Conservation (phyloP, 2,113 vertebrate species). For the Dicrurus megarhynchus region DNA sequence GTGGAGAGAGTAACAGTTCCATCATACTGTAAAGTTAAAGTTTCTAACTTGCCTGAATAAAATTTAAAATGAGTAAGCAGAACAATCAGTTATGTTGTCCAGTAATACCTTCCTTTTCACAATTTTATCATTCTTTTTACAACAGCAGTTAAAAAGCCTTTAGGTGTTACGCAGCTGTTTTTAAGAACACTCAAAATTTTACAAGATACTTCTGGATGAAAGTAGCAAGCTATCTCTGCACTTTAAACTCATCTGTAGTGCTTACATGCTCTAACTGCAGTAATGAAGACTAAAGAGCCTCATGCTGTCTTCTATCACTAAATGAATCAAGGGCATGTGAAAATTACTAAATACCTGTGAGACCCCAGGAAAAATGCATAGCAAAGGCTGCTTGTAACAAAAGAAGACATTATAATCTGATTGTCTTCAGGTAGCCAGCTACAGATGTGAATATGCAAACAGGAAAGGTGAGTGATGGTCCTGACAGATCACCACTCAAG, state of each 20-base stretch:
- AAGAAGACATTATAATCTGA: not conserved
- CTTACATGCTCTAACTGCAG: constrained; percentile 37
- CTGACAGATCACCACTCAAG: not conserved
- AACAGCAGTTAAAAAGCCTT: constrained; percentile 59
- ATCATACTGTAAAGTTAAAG: not conserved
- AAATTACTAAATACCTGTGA: constrained; percentile 28
- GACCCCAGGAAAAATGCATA: not conserved
- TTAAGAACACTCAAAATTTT: constrained; percentile 62
- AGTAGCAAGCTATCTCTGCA: constrained; percentile 25
- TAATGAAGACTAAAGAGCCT: constrained; percentile 37
- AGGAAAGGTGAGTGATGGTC: not conserved
- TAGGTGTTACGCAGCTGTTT: constrained; percentile 43
- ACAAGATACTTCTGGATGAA: constrained; percentile 56
- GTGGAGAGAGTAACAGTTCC: not conserved
- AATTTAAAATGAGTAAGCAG: constrained; percentile 26
- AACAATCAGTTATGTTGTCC: constrained; percentile 6
- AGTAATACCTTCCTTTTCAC: constrained; percentile 12
- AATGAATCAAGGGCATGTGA: not conserved
- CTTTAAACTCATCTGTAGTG: constrained; percentile 38
- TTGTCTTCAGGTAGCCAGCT: not conserved
- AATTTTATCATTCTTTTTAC: constrained; percentile 57
- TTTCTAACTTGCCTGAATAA: constrained; percentile 14
- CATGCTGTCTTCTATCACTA: not conserved
- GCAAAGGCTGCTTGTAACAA: not conserved
- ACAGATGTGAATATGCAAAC: not conserved